Evolutionary conservation across 1,140 invertebrate species (phyloP), one percentile per base, ranked within the genome.

Genomic region (Popillia japonica): DNA sequence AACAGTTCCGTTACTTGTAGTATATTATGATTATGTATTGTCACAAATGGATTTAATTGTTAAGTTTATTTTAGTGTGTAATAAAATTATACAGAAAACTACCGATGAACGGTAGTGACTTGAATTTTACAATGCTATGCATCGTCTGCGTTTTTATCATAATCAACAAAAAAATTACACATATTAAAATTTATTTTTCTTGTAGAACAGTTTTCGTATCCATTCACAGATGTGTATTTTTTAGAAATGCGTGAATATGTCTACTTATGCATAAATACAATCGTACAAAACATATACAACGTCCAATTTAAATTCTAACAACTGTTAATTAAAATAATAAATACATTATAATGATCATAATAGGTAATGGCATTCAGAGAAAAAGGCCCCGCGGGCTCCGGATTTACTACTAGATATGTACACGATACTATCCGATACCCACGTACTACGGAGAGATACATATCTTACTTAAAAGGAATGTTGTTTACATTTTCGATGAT

Each of bases 251-350:
- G 61, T 27, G 22, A 23, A 34, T 68, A 68, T 68, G 17, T 22
- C 17, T 68, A 22, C 61, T 2, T 68, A 55, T 17, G 48, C 48
- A n/a, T 55, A 55, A 55, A 55, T 55, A 55, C 48, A 6, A 7
- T 22, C 7, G 22, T 14, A 68, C 17, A 68, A 34, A 68, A 14
- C 48, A 17, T 68, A 27, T 27, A 68, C 61, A 68, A 23, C 61
- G 61, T 68, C 61, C 61, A 68, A 68, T 68, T 68, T 68, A 68
- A 68, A 68, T 68, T 68, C 61, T 68, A 68, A 68, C 61, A 68
- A 34, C 61, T 68, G 61, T 68, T 68, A 68, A 68, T 68, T 68
- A 68, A 68, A 68, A 68, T 68, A 68, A 68, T 68, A 68, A 68
- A 68, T 68, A 68, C 61, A 22, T 68, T 68, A 68, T 68, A 68